Evolutionary conservation across 2,797 vertebrate species (phyloP).

Genomic region (Atherinosoma microstoma): DNA sequence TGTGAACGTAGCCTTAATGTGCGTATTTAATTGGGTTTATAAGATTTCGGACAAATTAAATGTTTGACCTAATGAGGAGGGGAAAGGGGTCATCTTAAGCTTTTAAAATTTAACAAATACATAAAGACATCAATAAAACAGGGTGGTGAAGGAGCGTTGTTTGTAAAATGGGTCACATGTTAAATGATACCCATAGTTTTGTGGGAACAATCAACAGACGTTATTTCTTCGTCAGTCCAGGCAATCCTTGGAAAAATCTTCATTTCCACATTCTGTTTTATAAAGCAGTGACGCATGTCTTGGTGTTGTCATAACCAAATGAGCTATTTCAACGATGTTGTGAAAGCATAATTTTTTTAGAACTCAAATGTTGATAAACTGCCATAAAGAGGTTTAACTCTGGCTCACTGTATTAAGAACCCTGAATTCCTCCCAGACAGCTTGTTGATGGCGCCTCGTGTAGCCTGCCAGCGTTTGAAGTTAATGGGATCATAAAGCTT

Average conservation of each 20-base stretch:
- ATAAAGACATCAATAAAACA: neutral
- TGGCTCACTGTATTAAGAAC: conserved; percentile 13
- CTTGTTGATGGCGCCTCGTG: conserved; percentile 40
- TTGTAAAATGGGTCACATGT: no score
- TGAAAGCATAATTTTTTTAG: conserved; percentile 6
- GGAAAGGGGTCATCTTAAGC: neutral
- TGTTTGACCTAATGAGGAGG: neutral
- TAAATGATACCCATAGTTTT: no score
- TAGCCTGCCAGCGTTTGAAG: conserved; percentile 32
- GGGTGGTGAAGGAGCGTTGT: no score
- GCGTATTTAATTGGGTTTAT: no score
- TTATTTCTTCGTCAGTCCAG: neutral
- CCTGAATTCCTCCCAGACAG: conserved; percentile 36
- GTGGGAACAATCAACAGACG: no score
- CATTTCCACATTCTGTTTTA: conserved; percentile 5
- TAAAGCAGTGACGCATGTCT: neutral
- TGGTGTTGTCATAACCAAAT: conserved; percentile 5
- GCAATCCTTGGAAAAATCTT: neutral
- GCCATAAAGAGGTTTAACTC: conserved; percentile 38
- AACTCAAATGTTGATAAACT: conserved; percentile 14
- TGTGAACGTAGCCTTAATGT: neutral
- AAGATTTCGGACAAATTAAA: neutral
- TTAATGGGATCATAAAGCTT: conserved; percentile 58
- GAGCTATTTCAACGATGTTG: conserved; percentile 11
- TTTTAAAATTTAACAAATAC: neutral